Conservation (phyloP, 2,113 vertebrate genomes). For the Collichthys lucidus region DNA sequence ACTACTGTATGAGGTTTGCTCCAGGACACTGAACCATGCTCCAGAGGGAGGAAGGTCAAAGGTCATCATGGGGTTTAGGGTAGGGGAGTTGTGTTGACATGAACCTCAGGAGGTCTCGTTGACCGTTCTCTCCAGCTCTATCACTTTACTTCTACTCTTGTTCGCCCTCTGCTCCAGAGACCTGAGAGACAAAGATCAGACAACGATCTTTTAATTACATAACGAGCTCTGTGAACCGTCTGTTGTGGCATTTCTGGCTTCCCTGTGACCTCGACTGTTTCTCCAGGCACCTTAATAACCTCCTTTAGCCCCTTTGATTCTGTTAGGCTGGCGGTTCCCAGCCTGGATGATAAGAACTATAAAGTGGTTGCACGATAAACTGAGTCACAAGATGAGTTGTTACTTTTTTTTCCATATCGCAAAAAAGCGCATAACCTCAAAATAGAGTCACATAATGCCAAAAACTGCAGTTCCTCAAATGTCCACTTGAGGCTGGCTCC, state of each 20-base stretch:
- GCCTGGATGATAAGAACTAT: no score
- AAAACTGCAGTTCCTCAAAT: no score
- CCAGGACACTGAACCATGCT: slow-evolving; percentile 75
- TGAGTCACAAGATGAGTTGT: no score
- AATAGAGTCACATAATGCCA: no score
- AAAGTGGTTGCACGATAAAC: no score
- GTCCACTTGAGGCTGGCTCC: no score
- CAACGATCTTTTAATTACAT: neutral
- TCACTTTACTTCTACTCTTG: slow-evolving; percentile 71
- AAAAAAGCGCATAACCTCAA: no score
- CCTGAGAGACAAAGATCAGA: slow-evolving; percentile 43
- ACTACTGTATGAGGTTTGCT: slow-evolving; percentile 62
- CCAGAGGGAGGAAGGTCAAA: slow-evolving; percentile 48
- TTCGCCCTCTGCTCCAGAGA: slow-evolving; percentile 71
- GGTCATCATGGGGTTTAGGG: slow-evolving; percentile 9
- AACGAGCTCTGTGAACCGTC: neutral
- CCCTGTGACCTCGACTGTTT: no score
- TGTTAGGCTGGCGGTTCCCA: no score
- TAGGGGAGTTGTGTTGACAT: neutral
- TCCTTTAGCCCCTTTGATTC: no score
- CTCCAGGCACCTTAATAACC: no score
- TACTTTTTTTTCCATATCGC: no score
- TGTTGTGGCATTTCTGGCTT: neutral
- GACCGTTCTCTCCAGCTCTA: slow-evolving; percentile 76
- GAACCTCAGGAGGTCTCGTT: slow-evolving; percentile 78